phyloP scores from a whole-genome alignment of 2,888 invertebrate species.

The Muschampia plurimacula region DNA sequence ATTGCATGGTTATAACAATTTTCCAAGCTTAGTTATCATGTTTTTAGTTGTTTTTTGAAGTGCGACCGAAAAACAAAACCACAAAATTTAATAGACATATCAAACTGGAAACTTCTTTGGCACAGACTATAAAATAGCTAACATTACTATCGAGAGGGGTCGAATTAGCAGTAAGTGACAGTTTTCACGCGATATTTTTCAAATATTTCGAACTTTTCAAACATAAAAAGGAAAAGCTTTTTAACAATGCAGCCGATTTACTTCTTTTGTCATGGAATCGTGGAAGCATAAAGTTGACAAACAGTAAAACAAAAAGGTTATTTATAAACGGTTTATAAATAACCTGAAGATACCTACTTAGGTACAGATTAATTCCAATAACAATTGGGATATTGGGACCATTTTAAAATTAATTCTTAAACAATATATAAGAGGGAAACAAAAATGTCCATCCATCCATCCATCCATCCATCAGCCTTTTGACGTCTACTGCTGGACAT shows the following conservation, averaged over 20 bases:
- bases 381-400: too few species aligned
- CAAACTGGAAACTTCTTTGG: constrained; percentile 9
- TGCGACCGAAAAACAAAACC: constrained; percentile 6
- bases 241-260: not conserved
- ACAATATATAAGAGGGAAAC: too few species aligned
- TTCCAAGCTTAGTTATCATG: not conserved
- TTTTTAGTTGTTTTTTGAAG: not conserved
- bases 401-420: too few species aligned
- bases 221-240: not conserved
- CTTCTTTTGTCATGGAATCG: not conserved
- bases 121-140: constrained; percentile 8
- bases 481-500: too few species aligned
- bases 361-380: too few species aligned
- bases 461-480: too few species aligned
- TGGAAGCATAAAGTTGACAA: not conserved
- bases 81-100: constrained; percentile 3
- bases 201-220: constrained; percentile 2
- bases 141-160: constrained; percentile 18
- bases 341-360: too few species aligned
- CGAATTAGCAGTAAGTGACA: constrained; percentile 18
- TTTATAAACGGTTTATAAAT: too few species aligned
- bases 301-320: not conserved
- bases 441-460: too few species aligned
- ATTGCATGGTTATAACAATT: not conserved
- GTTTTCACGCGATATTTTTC: constrained; percentile 20